phyloP scores from a whole-genome alignment of 2,113 vertebrate species.

The Pteronura brasiliensis region DNA sequence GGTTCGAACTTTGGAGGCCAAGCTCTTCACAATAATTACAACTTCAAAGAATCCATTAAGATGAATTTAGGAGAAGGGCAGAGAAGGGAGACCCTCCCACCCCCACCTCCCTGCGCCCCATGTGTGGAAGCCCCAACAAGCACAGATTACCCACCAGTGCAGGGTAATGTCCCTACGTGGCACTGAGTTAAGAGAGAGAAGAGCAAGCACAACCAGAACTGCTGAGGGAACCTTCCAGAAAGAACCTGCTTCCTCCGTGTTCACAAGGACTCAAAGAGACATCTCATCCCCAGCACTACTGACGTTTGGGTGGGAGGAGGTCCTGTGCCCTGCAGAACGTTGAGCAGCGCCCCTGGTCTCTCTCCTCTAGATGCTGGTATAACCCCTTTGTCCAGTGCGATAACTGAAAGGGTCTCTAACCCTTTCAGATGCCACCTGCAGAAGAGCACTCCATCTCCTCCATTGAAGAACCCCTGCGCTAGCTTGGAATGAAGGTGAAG shows the following conservation, averaged over 20 bases:
- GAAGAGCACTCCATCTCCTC: not conserved
- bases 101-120: accelerated
- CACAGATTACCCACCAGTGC: not conserved
- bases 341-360: not conserved
- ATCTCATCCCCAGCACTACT: not conserved
- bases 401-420: not conserved
- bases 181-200: not conserved
- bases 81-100: not conserved
- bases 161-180: not conserved
- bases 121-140: not conserved
- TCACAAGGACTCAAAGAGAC: not conserved
- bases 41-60: not conserved
- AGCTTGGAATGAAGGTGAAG: not conserved
- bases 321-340: not conserved
- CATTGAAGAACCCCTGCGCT: too few relatives aligned
- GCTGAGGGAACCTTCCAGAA: not conserved
- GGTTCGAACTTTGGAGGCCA: not conserved
- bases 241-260: not conserved
- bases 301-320: not conserved
- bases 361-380: not conserved
- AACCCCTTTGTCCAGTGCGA: too few relatives aligned
- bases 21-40: not conserved
- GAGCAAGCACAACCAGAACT: not conserved
- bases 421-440: not conserved
- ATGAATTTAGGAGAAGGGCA: not conserved